Evolutionary conservation across 2,113 vertebrate species (phyloP).

Genomic region (Motacilla tschutschensis): DNA sequence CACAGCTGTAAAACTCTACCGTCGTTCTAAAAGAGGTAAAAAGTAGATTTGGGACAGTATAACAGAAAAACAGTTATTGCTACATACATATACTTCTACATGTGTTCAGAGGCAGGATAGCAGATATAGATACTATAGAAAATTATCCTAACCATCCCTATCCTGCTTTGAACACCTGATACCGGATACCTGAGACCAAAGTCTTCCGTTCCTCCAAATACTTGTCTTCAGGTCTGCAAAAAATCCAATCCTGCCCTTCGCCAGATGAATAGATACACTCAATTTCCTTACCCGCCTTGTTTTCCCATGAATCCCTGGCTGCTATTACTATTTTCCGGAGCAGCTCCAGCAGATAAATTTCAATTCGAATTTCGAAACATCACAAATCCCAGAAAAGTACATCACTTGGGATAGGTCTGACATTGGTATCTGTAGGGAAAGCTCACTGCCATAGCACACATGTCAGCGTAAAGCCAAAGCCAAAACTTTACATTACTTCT

Average conservation of each 20-base stretch:
- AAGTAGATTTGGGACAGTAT: background rate
- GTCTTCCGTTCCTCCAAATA: background rate
- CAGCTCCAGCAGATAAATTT: background rate
- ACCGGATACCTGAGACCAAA: background rate
- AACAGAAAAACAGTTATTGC: background rate
- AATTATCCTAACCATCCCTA: background rate
- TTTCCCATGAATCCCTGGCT: background rate
- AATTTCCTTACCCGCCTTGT: fast-evolving
- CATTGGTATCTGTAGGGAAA: background rate
- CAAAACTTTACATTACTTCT: background rate
- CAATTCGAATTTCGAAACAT: background rate
- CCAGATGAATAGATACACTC: background rate
- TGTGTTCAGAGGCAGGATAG: background rate
- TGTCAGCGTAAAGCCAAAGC: background rate
- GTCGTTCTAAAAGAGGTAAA: background rate
- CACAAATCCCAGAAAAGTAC: background rate
- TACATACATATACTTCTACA: background rate
- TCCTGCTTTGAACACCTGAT: background rate
- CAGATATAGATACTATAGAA: background rate
- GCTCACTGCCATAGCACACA: background rate
- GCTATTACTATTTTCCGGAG: background rate
- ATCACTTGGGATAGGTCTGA: background rate
- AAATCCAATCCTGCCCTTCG: background rate
- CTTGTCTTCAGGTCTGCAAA: background rate
- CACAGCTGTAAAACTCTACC: background rate